A percentile compares a stretch with the other conserved stretches of the same genome.
Conservation (phyloP, 2,797 vertebrate species). For the Muscicapa striata region DNA sequence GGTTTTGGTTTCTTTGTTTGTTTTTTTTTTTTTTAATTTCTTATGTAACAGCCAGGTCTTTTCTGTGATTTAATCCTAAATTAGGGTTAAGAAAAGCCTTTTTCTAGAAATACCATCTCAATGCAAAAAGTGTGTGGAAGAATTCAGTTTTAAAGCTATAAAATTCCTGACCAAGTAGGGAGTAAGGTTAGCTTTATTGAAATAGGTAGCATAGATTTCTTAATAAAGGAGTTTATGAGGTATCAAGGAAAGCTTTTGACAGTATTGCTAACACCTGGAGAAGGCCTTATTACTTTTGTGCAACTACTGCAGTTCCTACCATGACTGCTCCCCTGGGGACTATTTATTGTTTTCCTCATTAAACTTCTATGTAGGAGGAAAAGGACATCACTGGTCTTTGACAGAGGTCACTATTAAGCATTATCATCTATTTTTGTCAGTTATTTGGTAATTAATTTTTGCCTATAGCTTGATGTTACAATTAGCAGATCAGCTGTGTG, state of each 20-base stretch:
- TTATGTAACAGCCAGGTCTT: background rate
- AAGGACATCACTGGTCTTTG: background rate
- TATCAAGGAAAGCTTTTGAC: background rate
- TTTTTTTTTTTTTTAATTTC: background rate
- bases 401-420: background rate
- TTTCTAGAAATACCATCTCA: background rate
- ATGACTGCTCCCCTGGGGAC: background rate
- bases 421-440: background rate
- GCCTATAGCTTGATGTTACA: background rate
- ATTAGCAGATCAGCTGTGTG: background rate
- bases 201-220: background rate
- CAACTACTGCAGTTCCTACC: background rate
- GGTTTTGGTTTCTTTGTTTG: background rate
- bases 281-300: background rate
- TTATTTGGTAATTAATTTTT: background rate
- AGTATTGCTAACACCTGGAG: background rate
- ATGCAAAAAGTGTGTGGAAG: background rate
- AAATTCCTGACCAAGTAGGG: background rate
- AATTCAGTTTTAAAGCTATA: background rate
- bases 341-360: background rate
- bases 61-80: background rate
- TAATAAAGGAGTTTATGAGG: background rate
- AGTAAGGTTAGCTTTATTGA: background rate
- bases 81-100: background rate
- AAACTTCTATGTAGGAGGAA: background rate